A percentile compares a stretch with the other conserved stretches of the same genome.
These are phyloP conservation scores for Lineus longissimus DNA, from an alignment of 1,140 invertebrate genomes.

Conservation along the genomic window DNA sequence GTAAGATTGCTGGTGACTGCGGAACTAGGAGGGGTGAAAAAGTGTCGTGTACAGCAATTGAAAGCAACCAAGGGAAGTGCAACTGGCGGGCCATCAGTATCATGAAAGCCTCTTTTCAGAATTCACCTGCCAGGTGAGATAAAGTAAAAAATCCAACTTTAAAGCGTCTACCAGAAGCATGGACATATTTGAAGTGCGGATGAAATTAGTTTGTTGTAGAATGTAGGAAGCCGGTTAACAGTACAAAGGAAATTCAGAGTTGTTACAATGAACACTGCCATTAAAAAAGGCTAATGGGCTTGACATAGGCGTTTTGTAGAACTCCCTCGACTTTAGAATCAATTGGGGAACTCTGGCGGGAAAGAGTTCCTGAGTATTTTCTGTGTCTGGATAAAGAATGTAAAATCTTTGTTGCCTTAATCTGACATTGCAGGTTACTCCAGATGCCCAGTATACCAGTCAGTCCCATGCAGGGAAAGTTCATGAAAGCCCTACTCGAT, in stretches of 20 bases:
- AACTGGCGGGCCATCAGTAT: conserved; percentile 37
- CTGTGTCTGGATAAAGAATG: no score
- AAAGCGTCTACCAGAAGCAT: no score
- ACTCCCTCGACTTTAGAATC: no score
- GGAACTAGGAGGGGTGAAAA: conserved; percentile 33
- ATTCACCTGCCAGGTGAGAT: not conserved
- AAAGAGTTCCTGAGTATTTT: no score
- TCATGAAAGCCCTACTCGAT: conserved; percentile 19
- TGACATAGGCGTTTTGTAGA: no score
- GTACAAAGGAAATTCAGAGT: no score
- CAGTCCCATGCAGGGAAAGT: conserved; percentile 2
- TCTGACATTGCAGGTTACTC: not conserved
- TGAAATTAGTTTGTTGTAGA: no score
- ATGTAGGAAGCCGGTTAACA: no score
- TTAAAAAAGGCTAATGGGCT: no score
- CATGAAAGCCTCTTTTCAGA: not conserved
- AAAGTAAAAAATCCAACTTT: not conserved
- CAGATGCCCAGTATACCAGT: conserved; percentile 4
- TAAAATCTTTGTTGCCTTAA: conserved; percentile 9
- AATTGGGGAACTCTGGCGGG: no score
- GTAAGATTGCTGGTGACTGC: conserved; percentile 26
- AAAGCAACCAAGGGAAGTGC: conserved; percentile 39
- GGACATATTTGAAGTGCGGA: no score
- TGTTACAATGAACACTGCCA: no score
- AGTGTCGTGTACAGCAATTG: conserved; percentile 37